A percentile compares a stretch with the other conserved stretches of the same genome.
These are phyloP conservation scores for Drosophila putrida DNA, from an alignment of 2,888 invertebrate genomes.

Conservation along the genomic window DNA sequence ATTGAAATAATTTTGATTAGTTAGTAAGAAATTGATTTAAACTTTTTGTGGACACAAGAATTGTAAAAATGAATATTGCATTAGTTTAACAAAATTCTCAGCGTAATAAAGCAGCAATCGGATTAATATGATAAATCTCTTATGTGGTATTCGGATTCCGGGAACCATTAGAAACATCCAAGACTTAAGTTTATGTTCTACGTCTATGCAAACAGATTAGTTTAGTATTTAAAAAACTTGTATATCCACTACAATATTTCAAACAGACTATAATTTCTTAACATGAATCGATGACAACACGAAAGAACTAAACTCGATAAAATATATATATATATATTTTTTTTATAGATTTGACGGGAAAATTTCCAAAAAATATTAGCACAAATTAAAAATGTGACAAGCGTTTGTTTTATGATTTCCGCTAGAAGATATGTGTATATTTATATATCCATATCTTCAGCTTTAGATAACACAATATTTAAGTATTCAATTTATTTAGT, in stretches of 20 bases:
- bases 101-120: too few species aligned
- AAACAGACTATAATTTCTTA: neutral
- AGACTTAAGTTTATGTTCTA: constrained; percentile 3
- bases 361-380: constrained; percentile 27
- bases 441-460: neutral
- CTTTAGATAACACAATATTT: neutral
- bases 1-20: neutral
- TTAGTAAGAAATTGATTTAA: neutral
- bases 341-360: constrained; percentile 1
- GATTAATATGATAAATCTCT: neutral
- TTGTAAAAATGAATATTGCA: neutral
- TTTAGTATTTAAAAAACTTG: neutral
- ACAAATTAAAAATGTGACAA: constrained; percentile 43
- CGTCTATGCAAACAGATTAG: constrained; percentile 1
- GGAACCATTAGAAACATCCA: neutral
- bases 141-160: neutral
- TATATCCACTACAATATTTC: neutral
- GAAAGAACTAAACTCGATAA: neutral
- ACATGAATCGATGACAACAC: constrained; percentile 19
- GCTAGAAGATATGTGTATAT: neutral
- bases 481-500: neutral
- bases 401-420: constrained; percentile 45
- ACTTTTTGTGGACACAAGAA: neutral
- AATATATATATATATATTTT: constrained; percentile 2
- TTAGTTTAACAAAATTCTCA: neutral